Evolutionary conservation across 2,888 invertebrate species (phyloP).

Genomic region (Chironomus riparius): DNA sequence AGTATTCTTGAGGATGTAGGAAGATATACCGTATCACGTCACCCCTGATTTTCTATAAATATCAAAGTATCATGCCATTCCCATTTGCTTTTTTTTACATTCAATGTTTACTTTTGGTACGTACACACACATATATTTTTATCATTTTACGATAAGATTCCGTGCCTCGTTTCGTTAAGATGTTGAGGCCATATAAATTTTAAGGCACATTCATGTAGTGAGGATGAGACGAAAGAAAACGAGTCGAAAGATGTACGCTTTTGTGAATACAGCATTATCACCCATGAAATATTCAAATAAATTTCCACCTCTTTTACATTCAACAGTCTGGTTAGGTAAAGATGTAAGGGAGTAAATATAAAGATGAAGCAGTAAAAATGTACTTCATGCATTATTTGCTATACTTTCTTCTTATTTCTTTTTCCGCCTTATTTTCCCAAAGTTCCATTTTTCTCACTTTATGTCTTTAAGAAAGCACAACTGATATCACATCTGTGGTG

Average conservation of each 20-base stretch:
- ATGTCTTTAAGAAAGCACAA: no score
- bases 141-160: slow-evolving; percentile 10
- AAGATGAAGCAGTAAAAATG: slow-evolving; percentile 22
- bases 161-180: neutral
- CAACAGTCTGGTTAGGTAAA: neutral
- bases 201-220: neutral
- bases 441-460: neutral
- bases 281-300: slow-evolving; percentile 26
- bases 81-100: neutral
- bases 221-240: neutral
- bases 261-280: slow-evolving; percentile 14
- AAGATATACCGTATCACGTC: neutral
- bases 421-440: neutral
- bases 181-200: slow-evolving; percentile 18
- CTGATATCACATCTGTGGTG: no score
- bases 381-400: slow-evolving; percentile 21
- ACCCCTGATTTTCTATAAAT: neutral
- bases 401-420: neutral
- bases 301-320: slow-evolving; percentile 17
- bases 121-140: neutral
- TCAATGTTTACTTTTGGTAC: neutral
- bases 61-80: neutral
- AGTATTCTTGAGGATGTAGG: neutral
- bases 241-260: neutral
- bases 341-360: neutral